Conservation (phyloP, 2,113 vertebrate genomes). For the Nannospalax galili region DNA sequence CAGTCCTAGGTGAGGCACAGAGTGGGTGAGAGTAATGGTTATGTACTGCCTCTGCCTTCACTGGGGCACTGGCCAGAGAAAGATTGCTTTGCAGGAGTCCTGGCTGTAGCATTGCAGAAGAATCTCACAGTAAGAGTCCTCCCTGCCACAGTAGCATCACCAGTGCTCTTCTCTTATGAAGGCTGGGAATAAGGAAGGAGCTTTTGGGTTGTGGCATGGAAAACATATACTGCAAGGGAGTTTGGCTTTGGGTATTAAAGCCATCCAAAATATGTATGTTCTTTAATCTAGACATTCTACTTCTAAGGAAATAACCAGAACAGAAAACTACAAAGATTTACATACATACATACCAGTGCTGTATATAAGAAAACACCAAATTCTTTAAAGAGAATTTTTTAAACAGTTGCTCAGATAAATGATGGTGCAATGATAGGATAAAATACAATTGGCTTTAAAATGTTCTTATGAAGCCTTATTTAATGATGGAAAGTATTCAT, state of each 20-base stretch:
- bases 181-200: background rate
- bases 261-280: background rate
- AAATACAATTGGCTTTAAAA: constrained; percentile 36
- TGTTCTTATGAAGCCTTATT: constrained; percentile 1
- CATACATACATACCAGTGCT: background rate
- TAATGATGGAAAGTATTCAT: constrained; percentile 37
- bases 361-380: constrained; percentile 12
- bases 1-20: constrained; percentile 58
- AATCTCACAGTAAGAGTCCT: background rate
- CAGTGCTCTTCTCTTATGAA: background rate
- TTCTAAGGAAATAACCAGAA: constrained; percentile 42
- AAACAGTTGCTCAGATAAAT: constrained; percentile 48
- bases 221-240: background rate
- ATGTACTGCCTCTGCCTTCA: background rate
- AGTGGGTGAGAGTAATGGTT: background rate
- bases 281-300: background rate
- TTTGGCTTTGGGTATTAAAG: constrained; percentile 13
- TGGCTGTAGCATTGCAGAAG: background rate
- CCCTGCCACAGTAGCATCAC: background rate
- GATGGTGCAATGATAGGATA: background rate
- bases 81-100: background rate
- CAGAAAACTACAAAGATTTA: constrained; percentile 36
- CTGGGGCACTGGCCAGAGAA: background rate
- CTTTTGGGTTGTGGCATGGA: background rate
- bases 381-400: constrained; percentile 6